Evolutionary conservation across 1,140 invertebrate genomes (phyloP).

Genomic region (Pseudomyrmex sp.): DNA sequence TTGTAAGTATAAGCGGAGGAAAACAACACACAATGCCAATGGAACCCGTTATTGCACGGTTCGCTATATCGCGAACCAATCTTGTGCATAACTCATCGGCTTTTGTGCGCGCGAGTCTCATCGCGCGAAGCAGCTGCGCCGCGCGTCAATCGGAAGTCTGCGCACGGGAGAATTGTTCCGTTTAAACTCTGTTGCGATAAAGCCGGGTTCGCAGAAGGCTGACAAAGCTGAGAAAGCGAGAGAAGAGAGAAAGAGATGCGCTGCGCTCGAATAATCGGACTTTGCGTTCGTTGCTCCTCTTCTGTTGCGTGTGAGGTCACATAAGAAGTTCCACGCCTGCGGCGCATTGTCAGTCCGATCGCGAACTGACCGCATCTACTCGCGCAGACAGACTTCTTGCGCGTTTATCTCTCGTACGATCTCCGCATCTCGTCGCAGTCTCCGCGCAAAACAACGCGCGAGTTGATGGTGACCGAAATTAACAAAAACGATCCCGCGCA

Average conservation of each 20-base stretch:
- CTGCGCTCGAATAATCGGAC: constrained; percentile 46
- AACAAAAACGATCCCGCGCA: background rate
- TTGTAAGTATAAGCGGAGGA: background rate
- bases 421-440: background rate
- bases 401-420: constrained; percentile 11
- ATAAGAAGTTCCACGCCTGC: constrained; percentile 10
- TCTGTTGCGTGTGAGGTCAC: constrained; percentile 48
- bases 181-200: constrained; percentile 19
- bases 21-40: constrained; percentile 22
- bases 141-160: constrained; percentile 41
- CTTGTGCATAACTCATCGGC: constrained; percentile 57
- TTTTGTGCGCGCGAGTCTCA: constrained; percentile 33
- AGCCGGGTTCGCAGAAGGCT: background rate
- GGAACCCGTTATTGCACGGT: constrained; percentile 44
- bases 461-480: background rate
- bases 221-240: background rate
- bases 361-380: constrained; percentile 54
- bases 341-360: constrained; percentile 55
- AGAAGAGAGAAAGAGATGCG: background rate
- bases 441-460: background rate
- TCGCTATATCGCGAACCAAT: constrained; percentile 26
- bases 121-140: constrained; percentile 18
- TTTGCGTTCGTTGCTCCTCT: constrained; percentile 9
- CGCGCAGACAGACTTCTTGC: background rate
- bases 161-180: background rate